phyloP scores from a whole-genome alignment of 2,113 vertebrate genomes.

The human (Homo sapiens) region DNA sequence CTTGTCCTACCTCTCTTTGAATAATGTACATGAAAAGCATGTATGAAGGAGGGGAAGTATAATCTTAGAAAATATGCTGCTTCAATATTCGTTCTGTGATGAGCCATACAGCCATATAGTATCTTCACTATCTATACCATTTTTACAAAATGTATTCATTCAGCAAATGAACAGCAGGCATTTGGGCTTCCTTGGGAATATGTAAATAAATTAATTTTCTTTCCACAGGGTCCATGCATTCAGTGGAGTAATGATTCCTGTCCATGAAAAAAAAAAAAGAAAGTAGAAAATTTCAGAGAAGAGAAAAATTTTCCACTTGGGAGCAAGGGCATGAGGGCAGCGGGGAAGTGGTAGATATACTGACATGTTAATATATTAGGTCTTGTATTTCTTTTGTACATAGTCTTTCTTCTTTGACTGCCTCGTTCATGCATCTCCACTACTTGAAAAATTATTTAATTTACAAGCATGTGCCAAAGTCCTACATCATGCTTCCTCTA shows the following conservation, averaged over 20 bases:
- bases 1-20: neutral
- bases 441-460: neutral
- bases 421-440: neutral
- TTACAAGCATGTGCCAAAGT: neutral
- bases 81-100: constrained; percentile 19
- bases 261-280: neutral
- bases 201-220: neutral
- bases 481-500: neutral
- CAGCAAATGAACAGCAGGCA: neutral
- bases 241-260: neutral
- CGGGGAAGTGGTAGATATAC: neutral
- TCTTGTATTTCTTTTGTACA: neutral
- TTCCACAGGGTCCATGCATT: neutral
- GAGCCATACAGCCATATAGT: neutral
- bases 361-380: neutral
- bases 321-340: neutral
- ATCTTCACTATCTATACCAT: neutral
- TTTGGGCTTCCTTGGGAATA: neutral
- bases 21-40: neutral
- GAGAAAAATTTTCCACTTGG: neutral
- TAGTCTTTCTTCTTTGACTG: neutral
- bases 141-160: neutral
- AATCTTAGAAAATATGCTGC: constrained; percentile 15
- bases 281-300: neutral
- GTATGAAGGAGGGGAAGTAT: constrained; percentile 8